Conservation (phyloP, 2,113 vertebrate genomes). For the Bos indicus region DNA sequence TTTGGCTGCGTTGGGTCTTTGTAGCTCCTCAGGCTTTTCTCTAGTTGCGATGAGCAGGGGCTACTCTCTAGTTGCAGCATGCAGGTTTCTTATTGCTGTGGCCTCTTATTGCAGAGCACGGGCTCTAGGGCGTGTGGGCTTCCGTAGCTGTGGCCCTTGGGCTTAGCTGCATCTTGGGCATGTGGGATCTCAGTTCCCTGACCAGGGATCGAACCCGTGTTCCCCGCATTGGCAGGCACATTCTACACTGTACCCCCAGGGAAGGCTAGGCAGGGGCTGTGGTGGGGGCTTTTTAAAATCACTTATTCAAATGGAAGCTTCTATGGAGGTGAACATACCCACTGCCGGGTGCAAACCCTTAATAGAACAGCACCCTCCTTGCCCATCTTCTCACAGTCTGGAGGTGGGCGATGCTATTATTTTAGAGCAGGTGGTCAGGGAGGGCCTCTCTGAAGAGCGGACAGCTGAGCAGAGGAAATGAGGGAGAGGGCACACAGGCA, state of each 20-base stretch:
- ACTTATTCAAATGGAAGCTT: neutral
- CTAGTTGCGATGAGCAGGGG: neutral
- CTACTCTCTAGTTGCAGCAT: neutral
- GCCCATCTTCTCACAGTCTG: neutral
- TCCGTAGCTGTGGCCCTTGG: neutral
- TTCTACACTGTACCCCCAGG: neutral
- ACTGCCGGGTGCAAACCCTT: neutral
- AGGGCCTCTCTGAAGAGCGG: neutral
- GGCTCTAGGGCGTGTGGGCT: neutral
- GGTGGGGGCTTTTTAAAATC: neutral
- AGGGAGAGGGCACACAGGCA: neutral
- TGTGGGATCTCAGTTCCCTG: neutral
- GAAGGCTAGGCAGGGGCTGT: neutral
- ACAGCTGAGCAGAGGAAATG: neutral
- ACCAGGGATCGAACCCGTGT: neutral
- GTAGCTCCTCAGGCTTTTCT: neutral
- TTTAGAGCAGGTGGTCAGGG: neutral
- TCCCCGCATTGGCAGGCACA: neutral
- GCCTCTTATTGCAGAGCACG: neutral
- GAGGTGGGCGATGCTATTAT: neutral
- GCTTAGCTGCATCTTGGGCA: neutral
- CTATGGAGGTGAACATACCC: neutral
- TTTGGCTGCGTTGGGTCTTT: neutral
- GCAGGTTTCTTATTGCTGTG: neutral
- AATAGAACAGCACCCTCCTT: neutral